phyloP scores from a whole-genome alignment of 2,888 invertebrate species.

The Ametastegia equiseti region DNA sequence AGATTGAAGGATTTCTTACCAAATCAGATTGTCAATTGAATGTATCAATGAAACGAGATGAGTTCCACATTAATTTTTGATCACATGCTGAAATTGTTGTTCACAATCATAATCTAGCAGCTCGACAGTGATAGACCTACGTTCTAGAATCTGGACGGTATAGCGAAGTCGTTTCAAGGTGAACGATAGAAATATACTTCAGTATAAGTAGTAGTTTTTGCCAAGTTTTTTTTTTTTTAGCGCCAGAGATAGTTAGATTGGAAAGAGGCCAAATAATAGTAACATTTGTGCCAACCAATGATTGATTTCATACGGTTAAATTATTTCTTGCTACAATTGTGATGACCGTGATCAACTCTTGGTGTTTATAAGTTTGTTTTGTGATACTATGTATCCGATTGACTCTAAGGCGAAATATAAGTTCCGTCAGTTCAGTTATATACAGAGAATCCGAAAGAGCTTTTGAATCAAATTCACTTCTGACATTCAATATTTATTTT shows the following conservation, averaged over 20 bases:
- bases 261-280: neutral
- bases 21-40: neutral
- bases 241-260: neutral
- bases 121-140: too few species aligned
- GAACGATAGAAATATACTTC: neutral
- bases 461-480: constrained; percentile 37
- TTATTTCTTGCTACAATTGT: neutral
- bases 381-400: neutral
- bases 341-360: too few species aligned
- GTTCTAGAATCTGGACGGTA: too few species aligned
- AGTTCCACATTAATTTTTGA: neutral
- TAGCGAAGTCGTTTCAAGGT: neutral
- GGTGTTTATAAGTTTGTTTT: too few species aligned
- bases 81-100: neutral
- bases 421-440: neutral
- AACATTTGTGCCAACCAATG: neutral
- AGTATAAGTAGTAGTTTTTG: neutral
- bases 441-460: neutral
- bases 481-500: constrained; percentile 63
- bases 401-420: neutral
- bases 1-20: neutral
- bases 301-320: neutral
- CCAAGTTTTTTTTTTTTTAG: neutral
- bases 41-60: neutral
- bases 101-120: neutral